Evolutionary conservation across 2,113 vertebrate species (phyloP).

Genomic region (Esox niger): DNA sequence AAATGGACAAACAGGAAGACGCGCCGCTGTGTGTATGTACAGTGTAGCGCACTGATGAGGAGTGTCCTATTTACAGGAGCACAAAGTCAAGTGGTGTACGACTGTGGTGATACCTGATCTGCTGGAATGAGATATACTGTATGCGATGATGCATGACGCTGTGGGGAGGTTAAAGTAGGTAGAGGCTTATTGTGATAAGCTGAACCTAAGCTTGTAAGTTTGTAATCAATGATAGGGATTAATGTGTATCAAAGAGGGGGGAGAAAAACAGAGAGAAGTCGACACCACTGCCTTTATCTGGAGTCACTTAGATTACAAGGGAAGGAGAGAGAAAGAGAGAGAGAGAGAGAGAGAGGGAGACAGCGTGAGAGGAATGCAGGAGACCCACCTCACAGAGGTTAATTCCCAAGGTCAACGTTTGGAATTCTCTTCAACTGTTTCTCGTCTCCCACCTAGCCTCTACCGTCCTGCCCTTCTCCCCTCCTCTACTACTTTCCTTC

Average conservation of each 20-base stretch:
- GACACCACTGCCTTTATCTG: conserved; percentile 65
- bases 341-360: conserved; percentile 5
- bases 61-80: too few relatives aligned
- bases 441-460: conserved; percentile 40
- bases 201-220: conserved; percentile 71
- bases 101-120: background rate
- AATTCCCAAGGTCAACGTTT: conserved; percentile 66
- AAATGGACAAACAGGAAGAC: conserved; percentile 7
- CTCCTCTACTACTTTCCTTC: conserved; percentile 25
- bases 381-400: conserved; percentile 58
- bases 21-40: background rate
- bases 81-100: too few relatives aligned
- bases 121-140: background rate
- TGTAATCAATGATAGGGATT: conserved; percentile 78
- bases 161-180: conserved; percentile 49
- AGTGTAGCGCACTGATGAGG: too few relatives aligned
- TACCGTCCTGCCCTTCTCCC: conserved; percentile 25
- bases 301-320: conserved; percentile 65
- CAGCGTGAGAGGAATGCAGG: conserved; percentile 18
- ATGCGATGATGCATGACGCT: conserved; percentile 5
- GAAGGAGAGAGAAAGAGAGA: conserved; percentile 23
- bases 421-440: conserved; percentile 44
- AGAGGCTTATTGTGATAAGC: conserved; percentile 68
- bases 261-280: conserved; percentile 54
- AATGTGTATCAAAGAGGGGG: conserved; percentile 70